Base-by-base conservation (phyloP, 2,888 invertebrate species). In the Drosophila birchii region DNA sequence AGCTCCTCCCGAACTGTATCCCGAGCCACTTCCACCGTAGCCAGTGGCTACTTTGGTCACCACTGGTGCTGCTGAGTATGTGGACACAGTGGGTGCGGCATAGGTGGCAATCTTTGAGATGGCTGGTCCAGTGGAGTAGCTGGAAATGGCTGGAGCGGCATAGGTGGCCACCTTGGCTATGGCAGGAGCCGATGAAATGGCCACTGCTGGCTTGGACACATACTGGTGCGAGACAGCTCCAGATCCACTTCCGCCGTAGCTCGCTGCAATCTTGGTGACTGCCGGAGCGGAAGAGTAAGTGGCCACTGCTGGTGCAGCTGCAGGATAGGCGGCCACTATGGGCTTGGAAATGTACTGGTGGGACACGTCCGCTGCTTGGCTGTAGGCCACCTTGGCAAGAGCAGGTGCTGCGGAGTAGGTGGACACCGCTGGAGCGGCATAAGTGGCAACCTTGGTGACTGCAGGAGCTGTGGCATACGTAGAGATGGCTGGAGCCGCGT, bases 381-480 rank as follows among this genome's bases (percentile, higher is more conserved):
- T 44, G 26, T 62, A 54, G 55, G 60, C 44, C 4, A 75, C 29
- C 43, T 83, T 80, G 16, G 59, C 34, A 3, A 86, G 32, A 5
- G 75, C 78, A 14, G 80, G 78, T 5, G 74, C 70, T 2, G 78
- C 14, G 1, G 71, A 60, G 26, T 76, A 81, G 7, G 70, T 75
- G 7, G 88, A 58, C 1, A 93, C 93, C 2, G 93, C 70, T 0
- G 84, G 85, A 38, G 6, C 63, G 14, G 49, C 70, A 26, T 72
- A 75, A 7, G 75, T 45, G 2, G 66, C 45, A 62, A 49, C 53
- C n/a, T 85, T 87, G 0, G 80, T 60, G 7, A 71, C n/a, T 1
- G 72, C 72, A 8, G 88, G 81, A 49, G 63, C 78, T n/a, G 78
- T 45, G 63, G 76, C 68, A 62, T 89, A 86, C 2, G 78, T 74